These are phyloP conservation scores for Diplazon laetatorius DNA, from an alignment of 2,888 invertebrate species.

Conservation along the genomic window DNA sequence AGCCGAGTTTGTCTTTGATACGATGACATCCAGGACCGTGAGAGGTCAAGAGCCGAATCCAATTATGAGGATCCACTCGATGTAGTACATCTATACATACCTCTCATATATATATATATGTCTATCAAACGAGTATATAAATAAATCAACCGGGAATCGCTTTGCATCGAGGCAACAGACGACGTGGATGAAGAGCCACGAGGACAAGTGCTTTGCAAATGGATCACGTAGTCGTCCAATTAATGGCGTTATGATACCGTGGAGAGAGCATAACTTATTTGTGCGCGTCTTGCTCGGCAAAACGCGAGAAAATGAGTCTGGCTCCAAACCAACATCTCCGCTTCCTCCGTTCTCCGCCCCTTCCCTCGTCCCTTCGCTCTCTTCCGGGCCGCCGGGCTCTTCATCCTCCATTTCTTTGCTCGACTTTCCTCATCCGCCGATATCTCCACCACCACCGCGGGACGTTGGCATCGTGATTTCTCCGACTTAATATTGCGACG, in stretches of 20 bases:
- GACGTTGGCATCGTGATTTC: conserved; percentile 51
- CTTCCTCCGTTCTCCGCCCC: neutral
- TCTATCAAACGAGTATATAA: neutral
- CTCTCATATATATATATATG: neutral
- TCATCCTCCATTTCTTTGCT: conserved; percentile 2
- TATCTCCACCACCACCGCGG: conserved; percentile 35
- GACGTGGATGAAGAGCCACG: conserved; percentile 34
- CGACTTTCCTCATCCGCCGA: conserved; percentile 11
- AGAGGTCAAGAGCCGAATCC: neutral
- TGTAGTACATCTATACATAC: neutral
- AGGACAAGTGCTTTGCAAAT: conserved; percentile 51
- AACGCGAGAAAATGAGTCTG: conserved; percentile 25
- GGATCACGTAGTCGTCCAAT: conserved; percentile 60
- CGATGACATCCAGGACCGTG: neutral
- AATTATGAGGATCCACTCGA: neutral
- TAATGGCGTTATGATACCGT: conserved; percentile 54
- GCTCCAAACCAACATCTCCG: conserved; percentile 1
- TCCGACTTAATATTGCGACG: conserved; percentile 43
- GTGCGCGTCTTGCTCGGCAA: conserved; percentile 43
- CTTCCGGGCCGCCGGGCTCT: neutral
- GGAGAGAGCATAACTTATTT: conserved; percentile 45
- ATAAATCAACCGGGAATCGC: conserved; percentile 2
- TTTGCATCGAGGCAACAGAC: conserved; percentile 15
- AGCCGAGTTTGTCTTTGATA: neutral
- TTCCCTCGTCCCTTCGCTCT: conserved; percentile 11